Conservation (phyloP, 2,888 invertebrate species). For the Silvanus unidentatus region DNA sequence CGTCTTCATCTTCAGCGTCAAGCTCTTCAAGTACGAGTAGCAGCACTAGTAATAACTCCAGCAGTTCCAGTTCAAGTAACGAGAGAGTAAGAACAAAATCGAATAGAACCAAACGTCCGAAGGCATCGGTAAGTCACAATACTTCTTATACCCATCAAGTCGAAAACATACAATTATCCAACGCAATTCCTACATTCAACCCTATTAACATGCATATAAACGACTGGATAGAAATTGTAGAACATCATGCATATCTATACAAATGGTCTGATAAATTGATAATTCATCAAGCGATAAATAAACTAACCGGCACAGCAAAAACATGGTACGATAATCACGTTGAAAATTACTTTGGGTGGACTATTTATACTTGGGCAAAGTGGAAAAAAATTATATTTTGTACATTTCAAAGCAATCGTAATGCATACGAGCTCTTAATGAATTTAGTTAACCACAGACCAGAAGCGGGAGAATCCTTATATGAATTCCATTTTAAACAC, state of each 20-base stretch:
- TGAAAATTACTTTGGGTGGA: slow-evolving; percentile 13
- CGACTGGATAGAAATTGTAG: slow-evolving; percentile 17
- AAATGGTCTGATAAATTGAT: slow-evolving; percentile 9
- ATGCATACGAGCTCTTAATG: slow-evolving; percentile 15
- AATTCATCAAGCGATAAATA: slow-evolving; percentile 15
- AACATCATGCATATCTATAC: slow-evolving; percentile 10
- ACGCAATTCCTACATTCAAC: slow-evolving; percentile 14
- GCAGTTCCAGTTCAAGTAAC: not conserved
- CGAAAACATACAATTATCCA: not conserved
- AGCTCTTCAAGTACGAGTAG: too few species aligned
- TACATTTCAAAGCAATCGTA: slow-evolving; percentile 11
- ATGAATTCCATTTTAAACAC: slow-evolving; percentile 18
- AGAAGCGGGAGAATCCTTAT: slow-evolving; percentile 10
- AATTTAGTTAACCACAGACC: slow-evolving; percentile 17
- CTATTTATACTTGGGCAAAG: slow-evolving; percentile 12
- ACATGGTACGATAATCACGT: slow-evolving; percentile 17
- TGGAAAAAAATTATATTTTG: slow-evolving; percentile 14
- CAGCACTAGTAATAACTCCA: too few species aligned
- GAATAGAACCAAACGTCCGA: not conserved
- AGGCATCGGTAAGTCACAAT: not conserved
- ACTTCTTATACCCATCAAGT: not conserved
- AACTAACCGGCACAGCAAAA: slow-evolving; percentile 13
- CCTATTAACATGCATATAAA: slow-evolving; percentile 3
- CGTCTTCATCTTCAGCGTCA: not conserved
- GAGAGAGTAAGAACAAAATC: not conserved